A percentile compares a stretch with the other conserved stretches of the same genome.
These are phyloP conservation scores for Zosterops borbonicus DNA, from an alignment of 2,113 vertebrate genomes.

Conservation along the genomic window DNA sequence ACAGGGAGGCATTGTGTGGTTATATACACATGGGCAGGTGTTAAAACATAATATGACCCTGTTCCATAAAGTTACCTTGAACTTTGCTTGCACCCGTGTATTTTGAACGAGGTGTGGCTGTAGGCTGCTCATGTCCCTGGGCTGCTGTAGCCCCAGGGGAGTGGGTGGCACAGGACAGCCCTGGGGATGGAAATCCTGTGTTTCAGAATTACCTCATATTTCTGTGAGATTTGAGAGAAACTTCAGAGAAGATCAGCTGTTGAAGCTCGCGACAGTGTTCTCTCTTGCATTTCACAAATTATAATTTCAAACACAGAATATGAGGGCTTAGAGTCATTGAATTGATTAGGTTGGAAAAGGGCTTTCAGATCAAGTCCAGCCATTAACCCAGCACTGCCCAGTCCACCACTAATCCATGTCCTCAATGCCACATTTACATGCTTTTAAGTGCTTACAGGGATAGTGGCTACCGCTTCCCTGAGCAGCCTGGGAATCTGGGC, in stretches of 20 bases:
- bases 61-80: slow-evolving; percentile 31
- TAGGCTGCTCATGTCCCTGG: background rate
- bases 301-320: background rate
- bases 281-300: background rate
- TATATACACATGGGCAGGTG: background rate
- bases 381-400: background rate
- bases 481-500: background rate
- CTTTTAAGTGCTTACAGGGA: background rate
- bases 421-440: background rate
- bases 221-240: background rate
- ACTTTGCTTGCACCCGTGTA: slow-evolving; percentile 12
- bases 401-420: background rate
- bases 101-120: background rate
- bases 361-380: background rate
- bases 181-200: background rate
- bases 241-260: background rate
- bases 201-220: background rate
- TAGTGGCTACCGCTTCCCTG: background rate
- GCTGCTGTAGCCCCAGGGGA: background rate
- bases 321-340: background rate
- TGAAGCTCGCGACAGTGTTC: background rate
- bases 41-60: background rate
- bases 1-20: background rate
- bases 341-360: background rate
- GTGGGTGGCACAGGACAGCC: too few species aligned